Conservation (phyloP, 2,113 vertebrate genomes). For the Herpailurus yagouaroundi region DNA sequence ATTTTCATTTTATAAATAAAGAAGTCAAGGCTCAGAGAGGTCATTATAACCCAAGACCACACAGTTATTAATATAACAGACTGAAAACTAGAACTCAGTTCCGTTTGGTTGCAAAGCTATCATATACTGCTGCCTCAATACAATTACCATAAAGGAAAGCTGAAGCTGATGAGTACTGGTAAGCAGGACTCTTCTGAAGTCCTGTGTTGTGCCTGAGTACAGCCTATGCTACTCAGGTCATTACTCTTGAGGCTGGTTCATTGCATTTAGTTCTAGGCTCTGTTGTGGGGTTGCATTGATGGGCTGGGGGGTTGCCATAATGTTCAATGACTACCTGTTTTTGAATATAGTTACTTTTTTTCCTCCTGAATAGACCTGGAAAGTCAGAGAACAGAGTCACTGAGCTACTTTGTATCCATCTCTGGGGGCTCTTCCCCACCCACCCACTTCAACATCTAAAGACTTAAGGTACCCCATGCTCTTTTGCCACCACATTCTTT, state of each 20-base stretch:
- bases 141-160: neutral
- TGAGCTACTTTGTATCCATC: neutral
- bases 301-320: neutral
- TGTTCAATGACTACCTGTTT: neutral
- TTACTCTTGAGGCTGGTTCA: neutral
- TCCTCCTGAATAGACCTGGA: neutral
- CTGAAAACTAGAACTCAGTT: neutral
- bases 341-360: neutral
- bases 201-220: neutral
- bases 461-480: neutral
- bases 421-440: neutral
- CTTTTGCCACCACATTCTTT: neutral
- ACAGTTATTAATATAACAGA: neutral
- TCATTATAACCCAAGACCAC: neutral
- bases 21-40: neutral
- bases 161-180: neutral
- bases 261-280: neutral
- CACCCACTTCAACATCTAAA: neutral
- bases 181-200: neutral
- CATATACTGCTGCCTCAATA: neutral
- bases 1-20: slow-evolving; percentile 11
- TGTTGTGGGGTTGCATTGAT: neutral
- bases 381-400: neutral
- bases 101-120: neutral
- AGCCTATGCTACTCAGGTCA: neutral